Conservation (phyloP, 2,797 vertebrate species). For the Gymnopithys bicolor region DNA sequence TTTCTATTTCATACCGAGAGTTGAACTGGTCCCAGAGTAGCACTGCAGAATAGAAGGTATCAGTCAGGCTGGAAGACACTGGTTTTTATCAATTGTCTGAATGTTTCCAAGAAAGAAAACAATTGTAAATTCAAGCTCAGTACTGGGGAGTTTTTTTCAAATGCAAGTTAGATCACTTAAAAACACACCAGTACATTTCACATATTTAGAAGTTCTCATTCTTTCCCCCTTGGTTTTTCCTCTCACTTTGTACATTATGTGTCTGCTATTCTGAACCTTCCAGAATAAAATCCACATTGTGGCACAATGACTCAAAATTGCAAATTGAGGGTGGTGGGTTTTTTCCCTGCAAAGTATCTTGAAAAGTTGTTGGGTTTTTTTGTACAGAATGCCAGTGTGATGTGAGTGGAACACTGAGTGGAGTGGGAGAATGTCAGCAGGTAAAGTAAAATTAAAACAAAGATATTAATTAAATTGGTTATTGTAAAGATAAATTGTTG, state of each 20-base stretch:
- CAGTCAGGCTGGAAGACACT: background rate
- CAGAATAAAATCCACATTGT: background rate
- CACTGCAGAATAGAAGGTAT: background rate
- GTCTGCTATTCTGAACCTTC: background rate
- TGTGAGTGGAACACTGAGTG: slow-evolving; percentile 88
- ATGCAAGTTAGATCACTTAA: background rate
- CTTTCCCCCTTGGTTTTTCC: background rate
- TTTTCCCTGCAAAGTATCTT: background rate
- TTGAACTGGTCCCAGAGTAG: background rate
- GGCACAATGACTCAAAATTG: background rate
- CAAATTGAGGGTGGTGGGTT: background rate
- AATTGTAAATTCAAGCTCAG: background rate
- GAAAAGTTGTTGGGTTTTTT: background rate
- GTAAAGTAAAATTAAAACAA: slow-evolving; percentile 70
- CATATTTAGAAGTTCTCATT: background rate
- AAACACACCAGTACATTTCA: background rate
- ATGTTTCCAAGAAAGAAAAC: background rate
- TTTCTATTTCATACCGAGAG: background rate
- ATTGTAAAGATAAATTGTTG: background rate
- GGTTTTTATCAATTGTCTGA: background rate
- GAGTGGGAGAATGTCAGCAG: slow-evolving; percentile 88
- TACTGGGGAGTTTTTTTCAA: background rate
- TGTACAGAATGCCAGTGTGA: slow-evolving; percentile 88
- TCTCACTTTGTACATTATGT: background rate
- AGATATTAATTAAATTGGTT: background rate